phyloP scores from a whole-genome alignment of 2,797 vertebrate species.

The Girardinus metallicus region DNA sequence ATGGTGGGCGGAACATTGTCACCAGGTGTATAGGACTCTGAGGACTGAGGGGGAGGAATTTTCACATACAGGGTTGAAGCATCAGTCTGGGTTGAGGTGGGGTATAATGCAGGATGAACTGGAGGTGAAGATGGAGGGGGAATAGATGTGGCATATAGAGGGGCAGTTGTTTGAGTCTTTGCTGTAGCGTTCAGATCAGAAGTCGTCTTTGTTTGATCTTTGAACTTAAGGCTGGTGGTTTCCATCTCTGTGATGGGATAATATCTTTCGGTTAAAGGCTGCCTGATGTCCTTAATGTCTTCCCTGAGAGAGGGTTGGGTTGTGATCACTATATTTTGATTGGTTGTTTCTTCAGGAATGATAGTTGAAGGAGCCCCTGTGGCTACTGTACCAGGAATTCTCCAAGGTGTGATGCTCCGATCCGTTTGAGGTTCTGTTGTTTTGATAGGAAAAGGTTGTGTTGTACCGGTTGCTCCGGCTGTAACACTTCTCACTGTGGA shows the following conservation, averaged over 20 bases:
- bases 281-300: slow-evolving; percentile 11
- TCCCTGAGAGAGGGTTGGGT: slow-evolving; percentile 21
- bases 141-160: slow-evolving; percentile 12
- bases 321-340: slow-evolving; percentile 23
- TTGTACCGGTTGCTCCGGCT: slow-evolving; percentile 18
- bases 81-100: slow-evolving; percentile 30
- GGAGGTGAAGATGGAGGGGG: slow-evolving; percentile 19
- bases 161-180: slow-evolving; percentile 26
- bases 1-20: slow-evolving; percentile 26
- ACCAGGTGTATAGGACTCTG: slow-evolving; percentile 18
- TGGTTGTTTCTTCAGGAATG: slow-evolving; percentile 26
- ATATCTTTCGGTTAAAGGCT: slow-evolving; percentile 17
- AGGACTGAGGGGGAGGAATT: slow-evolving; percentile 6
- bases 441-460: slow-evolving; percentile 10
- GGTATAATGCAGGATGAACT: slow-evolving; percentile 9
- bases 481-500: slow-evolving; percentile 10
- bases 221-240: slow-evolving; percentile 24
- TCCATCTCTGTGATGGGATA: slow-evolving; percentile 16
- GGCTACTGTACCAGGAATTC: slow-evolving; percentile 11
- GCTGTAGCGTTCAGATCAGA: slow-evolving; percentile 2
- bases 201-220: slow-evolving; percentile 27
- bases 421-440: slow-evolving; percentile 24
- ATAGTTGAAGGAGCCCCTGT: slow-evolving; percentile 4
- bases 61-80: slow-evolving; percentile 25
- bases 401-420: slow-evolving; percentile 16